Percentiles rank a stretch among this genome's conserved stretches.
Conservation (phyloP, 2,888 invertebrate genomes). For the Beris chalybata region DNA sequence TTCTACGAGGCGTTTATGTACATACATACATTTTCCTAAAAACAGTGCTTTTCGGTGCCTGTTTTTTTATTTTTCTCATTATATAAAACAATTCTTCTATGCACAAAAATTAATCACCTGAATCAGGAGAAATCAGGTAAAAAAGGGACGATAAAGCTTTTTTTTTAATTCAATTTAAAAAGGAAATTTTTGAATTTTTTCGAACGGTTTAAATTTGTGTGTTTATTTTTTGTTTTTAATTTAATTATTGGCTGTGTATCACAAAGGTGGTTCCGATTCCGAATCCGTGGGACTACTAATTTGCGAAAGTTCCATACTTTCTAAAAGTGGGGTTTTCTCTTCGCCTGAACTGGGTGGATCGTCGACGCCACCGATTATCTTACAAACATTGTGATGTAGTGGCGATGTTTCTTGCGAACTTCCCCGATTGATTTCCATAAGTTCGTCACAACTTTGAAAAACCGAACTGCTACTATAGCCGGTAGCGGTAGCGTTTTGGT, state of each 20-base stretch:
- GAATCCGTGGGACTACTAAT: slow-evolving; percentile 54
- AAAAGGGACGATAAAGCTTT: too few species aligned
- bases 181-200: too few species aligned
- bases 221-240: neutral
- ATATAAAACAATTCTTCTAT: too few species aligned
- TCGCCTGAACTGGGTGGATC: slow-evolving; percentile 47
- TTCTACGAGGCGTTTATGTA: too few species aligned
- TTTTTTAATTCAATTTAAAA: too few species aligned
- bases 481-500: slow-evolving; percentile 15
- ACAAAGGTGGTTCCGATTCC: slow-evolving; percentile 40
- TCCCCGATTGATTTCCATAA: slow-evolving; percentile 39
- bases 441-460: slow-evolving; percentile 23
- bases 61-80: too few species aligned
- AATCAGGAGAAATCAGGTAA: too few species aligned
- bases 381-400: slow-evolving; percentile 43
- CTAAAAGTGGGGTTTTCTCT: slow-evolving; percentile 56
- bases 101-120: too few species aligned
- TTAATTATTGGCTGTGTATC: slow-evolving; percentile 31
- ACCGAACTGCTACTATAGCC: slow-evolving; percentile 19
- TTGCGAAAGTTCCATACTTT: slow-evolving; percentile 56
- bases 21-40: too few species aligned
- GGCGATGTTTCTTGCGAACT: slow-evolving; percentile 53
- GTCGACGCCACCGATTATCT: slow-evolving; percentile 45
- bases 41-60: too few species aligned
- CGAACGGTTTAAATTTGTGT: too few species aligned